These are phyloP conservation scores for Caenorhabditis parvicauda DNA, from an alignment of 2,888 invertebrate genomes.

Conservation along the genomic window DNA sequence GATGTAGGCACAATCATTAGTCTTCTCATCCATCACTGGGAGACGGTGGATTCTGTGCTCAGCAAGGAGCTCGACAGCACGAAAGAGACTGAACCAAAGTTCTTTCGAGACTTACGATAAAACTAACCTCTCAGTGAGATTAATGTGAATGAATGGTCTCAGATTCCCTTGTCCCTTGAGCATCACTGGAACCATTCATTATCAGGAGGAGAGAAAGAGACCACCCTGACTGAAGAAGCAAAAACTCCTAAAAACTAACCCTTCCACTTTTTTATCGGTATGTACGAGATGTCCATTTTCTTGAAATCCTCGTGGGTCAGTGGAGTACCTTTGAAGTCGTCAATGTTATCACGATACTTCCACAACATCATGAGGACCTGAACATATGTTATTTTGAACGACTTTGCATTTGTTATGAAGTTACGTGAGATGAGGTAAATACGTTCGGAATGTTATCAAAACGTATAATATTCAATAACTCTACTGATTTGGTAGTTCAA, in stretches of 20 bases:
- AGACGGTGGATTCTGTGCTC: conserved; percentile 34
- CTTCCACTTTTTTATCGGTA: conserved; percentile 35
- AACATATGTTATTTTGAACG: too few relatives aligned
- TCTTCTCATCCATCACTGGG: conserved; percentile 35
- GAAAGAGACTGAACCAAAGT: conserved; percentile 15
- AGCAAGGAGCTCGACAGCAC: conserved; percentile 24
- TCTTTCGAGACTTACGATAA: background rate
- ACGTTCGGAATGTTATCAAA: too few relatives aligned
- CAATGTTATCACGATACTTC: conserved; percentile 33
- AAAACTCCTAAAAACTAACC: conserved; percentile 5
- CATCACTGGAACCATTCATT: conserved; percentile 10
- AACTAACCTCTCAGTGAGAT: conserved; percentile 24
- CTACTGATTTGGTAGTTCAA: too few relatives aligned
- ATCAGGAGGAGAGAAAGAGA: conserved; percentile 16
- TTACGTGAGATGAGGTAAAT: too few relatives aligned
- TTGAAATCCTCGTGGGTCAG: conserved; percentile 29
- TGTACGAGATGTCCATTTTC: conserved; percentile 29
- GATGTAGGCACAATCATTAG: conserved; percentile 40
- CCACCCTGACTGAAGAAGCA: background rate
- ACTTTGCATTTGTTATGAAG: too few relatives aligned
- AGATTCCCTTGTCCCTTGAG: conserved; percentile 14
- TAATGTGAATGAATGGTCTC: conserved; percentile 32
- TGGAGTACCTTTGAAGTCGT: conserved; percentile 27
- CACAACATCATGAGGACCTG: conserved; percentile 36
- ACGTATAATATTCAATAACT: too few relatives aligned